Evolutionary conservation across 2,888 invertebrate species (phyloP), one percentile per base, ranked within the genome.

Genomic region (Myopa tessellatipennis): DNA sequence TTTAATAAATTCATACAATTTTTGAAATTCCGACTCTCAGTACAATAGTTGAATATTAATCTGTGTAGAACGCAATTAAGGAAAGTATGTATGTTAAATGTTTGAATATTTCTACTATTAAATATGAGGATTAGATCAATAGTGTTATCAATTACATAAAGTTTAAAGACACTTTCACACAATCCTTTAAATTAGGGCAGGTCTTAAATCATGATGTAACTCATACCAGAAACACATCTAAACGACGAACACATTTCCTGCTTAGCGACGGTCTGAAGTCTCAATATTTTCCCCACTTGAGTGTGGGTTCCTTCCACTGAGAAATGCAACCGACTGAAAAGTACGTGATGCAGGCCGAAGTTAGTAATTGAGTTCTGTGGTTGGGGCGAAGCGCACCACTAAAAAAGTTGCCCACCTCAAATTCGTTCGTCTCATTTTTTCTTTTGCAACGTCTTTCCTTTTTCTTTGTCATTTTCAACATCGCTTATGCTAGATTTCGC

Each of bases 401-500:
- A 40, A 16, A 8, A 5, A n/a, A 38, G 36, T 67, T 3, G 10
- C n/a, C 40, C 67, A 67, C 40, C 38, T 67, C 40, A 67, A 36
- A 40, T 67, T 34, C 67, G 40, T 38, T 67, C 67, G 67, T 38
- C 38, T 67, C 12, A 67, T 36, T n/a, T 5, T 67, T 36, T 10
- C 55, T 55, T 14, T 4, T 6, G 3, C n/a, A 5, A 8, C 55
- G 16, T 55, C 16, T 55, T 14, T 55, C 55, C 55, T 55, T 12
- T n/a, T 55, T n/a, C 2, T 45, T 8, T 45, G 45, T 45, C 45
- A 45, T 45, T 3, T 45, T n/a, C 55, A n/a, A 12, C 55, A 36
- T 40, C 67, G 67, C 40, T 65, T 65, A 14, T 67, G 67, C 8
- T n/a, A 67, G 67, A 67, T 67, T 67, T 67, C 67, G 67, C 67